Percentiles rank a stretch among this genome's conserved stretches.
Conservation (phyloP, 2,797 vertebrate genomes). For the Artibeus lituratus region DNA sequence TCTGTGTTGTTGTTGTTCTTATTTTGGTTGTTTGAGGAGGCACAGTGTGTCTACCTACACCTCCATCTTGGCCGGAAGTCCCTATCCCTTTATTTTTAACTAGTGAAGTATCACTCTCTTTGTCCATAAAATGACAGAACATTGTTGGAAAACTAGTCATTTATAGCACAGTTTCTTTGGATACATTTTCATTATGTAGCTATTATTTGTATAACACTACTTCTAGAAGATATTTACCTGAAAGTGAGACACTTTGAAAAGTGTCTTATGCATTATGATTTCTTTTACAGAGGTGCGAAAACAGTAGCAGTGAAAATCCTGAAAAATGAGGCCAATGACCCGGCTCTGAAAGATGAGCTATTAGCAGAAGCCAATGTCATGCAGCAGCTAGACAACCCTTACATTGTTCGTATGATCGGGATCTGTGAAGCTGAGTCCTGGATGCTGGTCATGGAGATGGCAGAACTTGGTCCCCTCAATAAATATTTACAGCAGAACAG, state of each 20-base stretch:
- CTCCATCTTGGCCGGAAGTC: no score
- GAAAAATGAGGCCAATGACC: constrained; percentile 92
- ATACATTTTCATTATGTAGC: neutral
- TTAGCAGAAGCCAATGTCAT: constrained; percentile 94
- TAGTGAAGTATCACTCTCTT: neutral
- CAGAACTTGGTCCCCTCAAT: constrained; percentile 93
- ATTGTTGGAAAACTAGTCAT: neutral
- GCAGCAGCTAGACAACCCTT: constrained; percentile 97
- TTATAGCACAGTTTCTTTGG: neutral
- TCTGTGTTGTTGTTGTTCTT: no score
- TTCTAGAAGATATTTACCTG: neutral
- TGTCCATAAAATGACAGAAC: neutral
- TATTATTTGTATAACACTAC: neutral
- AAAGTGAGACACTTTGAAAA: neutral
- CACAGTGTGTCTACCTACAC: no score
- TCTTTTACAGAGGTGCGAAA: constrained; percentile 87
- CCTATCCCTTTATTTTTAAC: neutral
- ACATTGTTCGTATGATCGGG: constrained; percentile 99
- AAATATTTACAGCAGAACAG: constrained; percentile 94
- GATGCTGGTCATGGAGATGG: constrained; percentile 99
- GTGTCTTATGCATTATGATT: neutral
- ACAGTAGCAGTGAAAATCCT: constrained; percentile 95
- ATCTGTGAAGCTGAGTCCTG: constrained; percentile 95
- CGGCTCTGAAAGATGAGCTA: constrained; percentile 90
- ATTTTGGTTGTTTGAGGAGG: no score